Evolutionary conservation across 1,140 invertebrate genomes (phyloP), one percentile per base, ranked within the genome.

Genomic region (Aphaenogaster floridana): DNA sequence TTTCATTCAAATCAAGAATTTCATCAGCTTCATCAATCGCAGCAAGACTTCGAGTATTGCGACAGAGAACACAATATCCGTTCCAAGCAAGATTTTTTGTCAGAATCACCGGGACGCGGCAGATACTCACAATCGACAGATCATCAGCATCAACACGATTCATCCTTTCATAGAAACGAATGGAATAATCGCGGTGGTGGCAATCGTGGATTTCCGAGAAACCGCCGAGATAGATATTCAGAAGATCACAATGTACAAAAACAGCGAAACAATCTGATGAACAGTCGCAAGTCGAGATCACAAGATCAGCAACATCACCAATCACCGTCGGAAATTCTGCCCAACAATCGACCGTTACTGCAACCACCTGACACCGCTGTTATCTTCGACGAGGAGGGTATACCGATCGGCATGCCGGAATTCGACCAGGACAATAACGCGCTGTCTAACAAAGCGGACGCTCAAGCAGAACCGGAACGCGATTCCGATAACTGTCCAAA

Each of bases 31-130:
- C 92, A 88, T 52, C 87, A 71, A 9, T 78, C 42, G 72, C 92
- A 90, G 15, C 89, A 88, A 6, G 92, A 94, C 4, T 94, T 93
- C 34, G 94, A 94, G 15, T 94, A 94, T 87, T 92, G 88, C 13
- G 93, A 94, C 3, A 94, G 92, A 86, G 92, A 90, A 71, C 91
- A 94, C 3, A 63, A 85, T 45, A 52, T 90, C 5, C 77, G 92
- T 64, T n/a, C 88, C 2, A 91, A 89, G 86, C 91, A 84, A 7
- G 93, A 94, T 21, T 92, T 93, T 21, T 90, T 92, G 28, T 91
- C 92, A 1, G 93, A 95, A 39, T 86, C 89, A 0, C 76, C 88
- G 17, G 72, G 90, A 48, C 91, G 91, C 6, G 87, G 91, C n/a
- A 91, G 94, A 72, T 94, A 92, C 71, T 78, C 90, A 34, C 87